Evolutionary conservation across 1,140 invertebrate species (phyloP).

Genomic region (Brachystomella parvula): DNA sequence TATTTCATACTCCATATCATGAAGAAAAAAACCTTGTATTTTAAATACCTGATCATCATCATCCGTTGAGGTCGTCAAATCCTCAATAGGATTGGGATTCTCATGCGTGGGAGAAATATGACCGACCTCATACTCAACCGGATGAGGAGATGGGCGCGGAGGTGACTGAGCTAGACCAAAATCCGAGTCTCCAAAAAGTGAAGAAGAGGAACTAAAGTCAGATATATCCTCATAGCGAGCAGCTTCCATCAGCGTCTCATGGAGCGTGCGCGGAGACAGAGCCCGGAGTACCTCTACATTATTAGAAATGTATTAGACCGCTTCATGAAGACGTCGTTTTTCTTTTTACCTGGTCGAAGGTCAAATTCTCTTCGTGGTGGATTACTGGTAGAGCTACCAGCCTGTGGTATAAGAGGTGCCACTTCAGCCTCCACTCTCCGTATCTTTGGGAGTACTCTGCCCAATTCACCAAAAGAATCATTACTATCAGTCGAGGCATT

Average conservation of each 20-base stretch:
- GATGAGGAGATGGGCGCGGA: neutral
- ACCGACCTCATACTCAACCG: neutral
- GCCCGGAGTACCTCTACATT: neutral
- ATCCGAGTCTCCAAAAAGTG: neutral
- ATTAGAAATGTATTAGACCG: neutral
- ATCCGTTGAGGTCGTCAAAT: neutral
- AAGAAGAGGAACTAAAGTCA: neutral
- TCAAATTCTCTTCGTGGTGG: neutral
- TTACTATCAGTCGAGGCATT: too few species aligned
- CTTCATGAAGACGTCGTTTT: neutral
- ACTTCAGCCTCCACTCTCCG: too few species aligned
- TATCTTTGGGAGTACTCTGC: too few species aligned
- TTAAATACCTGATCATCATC: neutral
- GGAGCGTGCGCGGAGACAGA: neutral
- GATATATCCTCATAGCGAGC: neutral
- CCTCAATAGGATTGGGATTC: slow-evolving; percentile 8
- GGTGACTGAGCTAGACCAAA: neutral
- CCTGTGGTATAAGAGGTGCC: too few species aligned
- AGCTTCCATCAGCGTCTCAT: neutral
- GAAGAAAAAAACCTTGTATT: neutral
- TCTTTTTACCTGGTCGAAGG: neutral
- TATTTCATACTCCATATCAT: neutral
- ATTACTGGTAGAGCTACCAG: too few species aligned
- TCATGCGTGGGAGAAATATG: neutral
- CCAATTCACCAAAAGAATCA: too few species aligned